Percentiles rank a stretch among this genome's conserved stretches.
phyloP scores from a whole-genome alignment of 2,113 vertebrate genomes.

The Saguinus midas region DNA sequence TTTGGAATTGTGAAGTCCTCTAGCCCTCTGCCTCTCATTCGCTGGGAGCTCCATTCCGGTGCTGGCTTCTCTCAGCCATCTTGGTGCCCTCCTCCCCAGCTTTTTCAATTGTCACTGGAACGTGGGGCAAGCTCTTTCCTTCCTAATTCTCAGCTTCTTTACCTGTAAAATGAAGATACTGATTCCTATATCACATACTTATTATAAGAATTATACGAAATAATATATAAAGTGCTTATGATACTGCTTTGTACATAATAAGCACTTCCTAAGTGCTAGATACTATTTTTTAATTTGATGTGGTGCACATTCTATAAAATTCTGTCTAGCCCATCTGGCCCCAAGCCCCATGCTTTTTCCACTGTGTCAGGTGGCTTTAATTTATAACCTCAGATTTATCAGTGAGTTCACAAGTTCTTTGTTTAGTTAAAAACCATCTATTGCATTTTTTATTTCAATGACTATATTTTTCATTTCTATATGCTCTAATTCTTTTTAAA shows the following conservation, averaged over 20 bases:
- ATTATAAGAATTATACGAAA: background rate
- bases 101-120: background rate
- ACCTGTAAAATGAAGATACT: background rate
- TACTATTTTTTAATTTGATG: background rate
- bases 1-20: too few species aligned
- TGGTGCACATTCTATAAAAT: background rate
- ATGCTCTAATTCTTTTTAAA: conserved; percentile 41
- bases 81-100: background rate
- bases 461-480: conserved; percentile 43
- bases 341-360: background rate
- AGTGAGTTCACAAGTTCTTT: background rate
- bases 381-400: background rate
- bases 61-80: too few species aligned
- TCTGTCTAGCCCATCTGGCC: background rate
- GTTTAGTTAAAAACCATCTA: background rate
- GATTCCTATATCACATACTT: background rate
- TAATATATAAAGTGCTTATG: background rate
- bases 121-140: background rate
- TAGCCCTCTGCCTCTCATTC: too few species aligned
- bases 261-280: background rate
- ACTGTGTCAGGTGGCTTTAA: background rate
- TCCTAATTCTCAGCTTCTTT: background rate
- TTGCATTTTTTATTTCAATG: conserved; percentile 30
- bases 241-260: background rate
- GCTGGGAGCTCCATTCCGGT: too few species aligned